phyloP scores from a whole-genome alignment of 1,140 invertebrate genomes.

The Tetramorium simillimum region DNA sequence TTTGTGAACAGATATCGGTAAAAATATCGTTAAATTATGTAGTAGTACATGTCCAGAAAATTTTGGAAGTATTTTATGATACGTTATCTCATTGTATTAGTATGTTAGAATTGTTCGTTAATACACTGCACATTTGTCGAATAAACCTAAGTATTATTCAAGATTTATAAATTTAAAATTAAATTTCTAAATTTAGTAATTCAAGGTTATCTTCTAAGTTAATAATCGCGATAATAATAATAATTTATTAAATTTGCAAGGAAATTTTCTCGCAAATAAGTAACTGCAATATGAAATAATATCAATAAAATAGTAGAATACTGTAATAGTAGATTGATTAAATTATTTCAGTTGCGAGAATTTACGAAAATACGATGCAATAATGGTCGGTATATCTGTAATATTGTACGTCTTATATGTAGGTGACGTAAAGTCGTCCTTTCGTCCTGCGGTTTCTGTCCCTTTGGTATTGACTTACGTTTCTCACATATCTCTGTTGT shows the following conservation, averaged over 20 bases:
- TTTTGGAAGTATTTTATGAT: neutral
- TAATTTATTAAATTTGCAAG: neutral
- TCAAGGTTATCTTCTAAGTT: neutral
- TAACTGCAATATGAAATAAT: no score
- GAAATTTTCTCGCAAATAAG: neutral
- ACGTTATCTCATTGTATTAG: no score
- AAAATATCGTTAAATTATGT: conserved; percentile 49
- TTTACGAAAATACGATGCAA: neutral
- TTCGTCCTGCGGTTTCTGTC: neutral
- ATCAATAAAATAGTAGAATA: neutral
- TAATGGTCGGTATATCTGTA: conserved; percentile 44
- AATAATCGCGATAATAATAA: neutral
- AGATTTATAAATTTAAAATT: neutral
- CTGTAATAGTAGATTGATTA: conserved; percentile 12
- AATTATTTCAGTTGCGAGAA: neutral
- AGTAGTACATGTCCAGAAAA: neutral
- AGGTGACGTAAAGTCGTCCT: conserved; percentile 33
- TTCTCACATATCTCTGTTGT: neutral
- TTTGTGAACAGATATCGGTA: conserved; percentile 29
- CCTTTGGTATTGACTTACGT: conserved; percentile 32
- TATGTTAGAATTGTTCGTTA: no score
- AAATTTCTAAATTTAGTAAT: neutral
- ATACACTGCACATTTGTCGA: neutral
- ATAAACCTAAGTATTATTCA: neutral
- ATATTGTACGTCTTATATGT: conserved; percentile 36